These are phyloP conservation scores for Saguinus midas DNA, from an alignment of 2,113 vertebrate species.

Conservation along the genomic window DNA sequence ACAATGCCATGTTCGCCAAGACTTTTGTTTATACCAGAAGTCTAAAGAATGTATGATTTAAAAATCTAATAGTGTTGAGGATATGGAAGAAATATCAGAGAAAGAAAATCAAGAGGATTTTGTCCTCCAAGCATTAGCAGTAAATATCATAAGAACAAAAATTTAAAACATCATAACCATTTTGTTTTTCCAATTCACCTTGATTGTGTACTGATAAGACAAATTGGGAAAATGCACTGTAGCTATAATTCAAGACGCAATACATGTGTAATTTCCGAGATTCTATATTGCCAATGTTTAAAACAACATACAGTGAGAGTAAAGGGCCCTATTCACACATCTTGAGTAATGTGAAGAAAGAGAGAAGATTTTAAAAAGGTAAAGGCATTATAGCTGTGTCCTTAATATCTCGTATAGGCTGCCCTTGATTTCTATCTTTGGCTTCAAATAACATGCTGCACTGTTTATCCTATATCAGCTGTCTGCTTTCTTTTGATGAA, in stretches of 20 bases:
- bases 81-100: not conserved
- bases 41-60: conserved; percentile 28
- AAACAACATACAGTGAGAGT: not conserved
- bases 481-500: not conserved
- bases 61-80: not conserved
- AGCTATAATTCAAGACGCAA: not conserved
- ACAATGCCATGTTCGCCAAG: not conserved
- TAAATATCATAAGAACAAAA: not conserved
- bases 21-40: not conserved
- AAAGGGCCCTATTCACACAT: not conserved
- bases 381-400: not conserved
- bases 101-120: not conserved
- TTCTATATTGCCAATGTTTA: not conserved
- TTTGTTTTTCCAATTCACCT: not conserved
- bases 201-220: not conserved
- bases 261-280: not conserved
- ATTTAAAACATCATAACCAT: not conserved
- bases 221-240: not conserved
- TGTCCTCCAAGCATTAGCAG: not conserved
- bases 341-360: not conserved
- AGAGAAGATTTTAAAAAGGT: not conserved
- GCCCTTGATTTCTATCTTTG: not conserved
- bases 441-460: not conserved
- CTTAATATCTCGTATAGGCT: not conserved
- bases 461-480: not conserved